Percentiles rank a stretch among this genome's conserved stretches.
Evolutionary conservation across 2,113 vertebrate species (phyloP).

Genomic region (Microtus montanus): DNA sequence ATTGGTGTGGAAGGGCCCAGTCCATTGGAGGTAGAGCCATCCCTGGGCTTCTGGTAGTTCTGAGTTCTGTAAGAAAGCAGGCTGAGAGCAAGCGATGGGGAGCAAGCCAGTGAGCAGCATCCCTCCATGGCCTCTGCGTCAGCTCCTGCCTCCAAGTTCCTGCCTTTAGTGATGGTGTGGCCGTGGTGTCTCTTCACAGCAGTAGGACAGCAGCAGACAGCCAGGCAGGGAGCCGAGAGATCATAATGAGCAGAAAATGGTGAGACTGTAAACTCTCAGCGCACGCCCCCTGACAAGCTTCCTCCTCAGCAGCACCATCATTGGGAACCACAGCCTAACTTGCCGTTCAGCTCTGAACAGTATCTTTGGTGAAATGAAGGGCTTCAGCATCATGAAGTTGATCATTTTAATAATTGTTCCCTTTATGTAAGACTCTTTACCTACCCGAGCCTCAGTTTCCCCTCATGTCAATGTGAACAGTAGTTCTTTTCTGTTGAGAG

Average conservation of each 20-base stretch:
- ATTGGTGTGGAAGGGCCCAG: neutral
- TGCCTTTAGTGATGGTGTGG: neutral
- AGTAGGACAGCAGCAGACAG: neutral
- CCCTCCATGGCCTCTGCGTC: neutral
- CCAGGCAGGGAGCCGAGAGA: neutral
- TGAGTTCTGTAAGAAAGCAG: neutral
- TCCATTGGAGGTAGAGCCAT: no score
- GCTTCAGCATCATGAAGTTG: neutral
- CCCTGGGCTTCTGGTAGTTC: neutral
- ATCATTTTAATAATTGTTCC: neutral
- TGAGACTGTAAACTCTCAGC: no score
- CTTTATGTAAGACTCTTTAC: neutral
- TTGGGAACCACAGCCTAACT: neutral
- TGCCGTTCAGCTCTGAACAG: neutral
- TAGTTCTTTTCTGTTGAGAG: neutral
- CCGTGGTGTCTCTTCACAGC: neutral
- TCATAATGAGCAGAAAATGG: neutral
- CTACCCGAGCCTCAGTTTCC: neutral
- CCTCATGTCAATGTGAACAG: neutral
- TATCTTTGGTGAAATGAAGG: neutral
- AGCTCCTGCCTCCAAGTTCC: neutral
- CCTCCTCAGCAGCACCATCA: neutral
- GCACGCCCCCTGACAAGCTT: neutral
- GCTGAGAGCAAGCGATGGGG: neutral
- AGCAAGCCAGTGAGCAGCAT: neutral